These are phyloP conservation scores for Enchytraeus crypticus DNA, from an alignment of 2,888 invertebrate genomes.

Conservation along the genomic window DNA sequence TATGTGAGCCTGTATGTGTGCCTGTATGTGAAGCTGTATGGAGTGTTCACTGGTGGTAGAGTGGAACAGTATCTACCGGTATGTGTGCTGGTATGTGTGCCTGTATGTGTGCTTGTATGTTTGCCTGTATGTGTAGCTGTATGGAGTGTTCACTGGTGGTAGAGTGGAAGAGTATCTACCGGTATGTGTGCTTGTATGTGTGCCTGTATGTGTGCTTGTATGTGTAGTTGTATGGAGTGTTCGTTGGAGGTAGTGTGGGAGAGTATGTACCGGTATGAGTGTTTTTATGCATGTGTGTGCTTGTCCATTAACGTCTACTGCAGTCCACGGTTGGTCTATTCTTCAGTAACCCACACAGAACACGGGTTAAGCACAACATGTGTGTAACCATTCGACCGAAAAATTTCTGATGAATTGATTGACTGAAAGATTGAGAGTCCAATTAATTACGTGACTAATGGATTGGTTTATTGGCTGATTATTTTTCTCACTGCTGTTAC, in stretches of 20 bases:
- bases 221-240: slow-evolving; percentile 66
- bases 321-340: too few species aligned
- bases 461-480: too few species aligned
- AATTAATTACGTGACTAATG: too few species aligned
- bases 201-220: background rate
- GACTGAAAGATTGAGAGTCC: too few species aligned
- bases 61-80: slow-evolving; percentile 90
- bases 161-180: slow-evolving; percentile 92
- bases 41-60: slow-evolving; percentile 89
- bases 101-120: background rate
- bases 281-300: slow-evolving; percentile 52
- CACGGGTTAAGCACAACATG: too few species aligned
- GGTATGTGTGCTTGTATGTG: slow-evolving; percentile 59
- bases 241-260: slow-evolving; percentile 90
- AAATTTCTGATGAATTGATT: too few species aligned
- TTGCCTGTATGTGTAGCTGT: slow-evolving; percentile 37
- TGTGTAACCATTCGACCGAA: too few species aligned
- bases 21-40: slow-evolving; percentile 54
- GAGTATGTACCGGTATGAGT: slow-evolving; percentile 80
- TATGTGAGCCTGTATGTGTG: background rate
- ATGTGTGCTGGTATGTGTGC: slow-evolving; percentile 56
- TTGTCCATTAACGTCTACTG: too few species aligned
- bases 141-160: slow-evolving; percentile 92
- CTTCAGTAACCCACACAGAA: too few species aligned
- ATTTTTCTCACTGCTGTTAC: too few species aligned